Evolutionary conservation across 2,113 vertebrate species (phyloP), one percentile per base, ranked within the genome.

Genomic region (Colaptes auratus): DNA sequence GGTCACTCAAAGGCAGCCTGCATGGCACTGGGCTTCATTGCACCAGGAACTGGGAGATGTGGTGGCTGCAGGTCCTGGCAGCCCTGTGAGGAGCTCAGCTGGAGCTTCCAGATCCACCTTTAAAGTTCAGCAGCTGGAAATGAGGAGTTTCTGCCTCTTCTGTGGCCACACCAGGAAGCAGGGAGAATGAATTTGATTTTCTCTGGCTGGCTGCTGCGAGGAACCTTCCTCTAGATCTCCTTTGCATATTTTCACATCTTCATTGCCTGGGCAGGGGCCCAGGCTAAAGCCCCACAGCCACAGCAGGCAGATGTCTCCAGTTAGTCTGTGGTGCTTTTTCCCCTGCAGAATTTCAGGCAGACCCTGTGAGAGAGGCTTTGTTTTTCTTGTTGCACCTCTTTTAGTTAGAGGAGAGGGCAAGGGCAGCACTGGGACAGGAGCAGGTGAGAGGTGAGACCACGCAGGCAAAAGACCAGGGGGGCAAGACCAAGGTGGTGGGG

Each of bases 1-100:
- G 2, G 35, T 30, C 0, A 1, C 52, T 5, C 6, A 0, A 5
- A 52, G 46, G 2, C 11, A 55, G 5, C 50, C 13, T 1, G 0
- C 0, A 0, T 2, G 21, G 24, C n/a, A 1, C 11, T 1, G 18
- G 33, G 74, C 80, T 50, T 19, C 17, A 1, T 4, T 19, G 36
- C 31, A 7, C 16, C 1, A 12, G 33, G 1, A 6, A 28, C 2
- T 1, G 78, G 48, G 66, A 18, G 15, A 3, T 2, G 2, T 1
- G 28, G 20, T 2, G 9, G 8, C 24, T 19, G n/a, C 20, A 11
- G 39, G 6, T 30, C 10, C 85, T 17, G 25, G 50, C 10, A 50
- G 61, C 70, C 48, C 9, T 31, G 4, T 1, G 4, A 27, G 82
- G 55, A 36, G 56, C 18, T 13, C 17, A 1, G 21, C 31, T 15